Evolutionary conservation across 2,113 vertebrate species (phyloP).

Genomic region (Pseudopipra pipra): DNA sequence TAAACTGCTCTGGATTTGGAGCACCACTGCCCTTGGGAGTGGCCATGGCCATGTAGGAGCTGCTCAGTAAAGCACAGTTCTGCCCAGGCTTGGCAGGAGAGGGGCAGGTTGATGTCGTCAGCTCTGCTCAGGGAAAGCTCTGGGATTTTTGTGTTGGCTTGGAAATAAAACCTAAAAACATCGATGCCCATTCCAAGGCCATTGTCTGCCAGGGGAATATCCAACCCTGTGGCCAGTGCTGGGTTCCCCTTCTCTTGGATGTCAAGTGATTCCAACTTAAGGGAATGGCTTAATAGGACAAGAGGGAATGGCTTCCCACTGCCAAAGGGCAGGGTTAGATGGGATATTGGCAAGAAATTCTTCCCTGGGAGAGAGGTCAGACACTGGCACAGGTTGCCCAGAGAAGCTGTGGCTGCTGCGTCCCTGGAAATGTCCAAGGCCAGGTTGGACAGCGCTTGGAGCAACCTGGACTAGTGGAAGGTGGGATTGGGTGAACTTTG

Average conservation of each 20-base stretch:
- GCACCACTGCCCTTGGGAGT: not conserved
- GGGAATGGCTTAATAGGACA: not conserved
- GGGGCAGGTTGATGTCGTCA: not conserved
- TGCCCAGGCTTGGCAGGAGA: not conserved
- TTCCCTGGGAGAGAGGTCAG: fast-evolving
- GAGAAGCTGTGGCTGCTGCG: not conserved
- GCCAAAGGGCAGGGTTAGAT: not conserved
- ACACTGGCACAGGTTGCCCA: not conserved
- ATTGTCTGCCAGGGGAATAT: fast-evolving
- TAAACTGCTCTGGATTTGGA: not conserved
- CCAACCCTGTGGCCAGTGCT: not conserved
- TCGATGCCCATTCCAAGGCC: not conserved
- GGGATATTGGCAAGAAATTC: not conserved
- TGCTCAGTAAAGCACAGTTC: not conserved
- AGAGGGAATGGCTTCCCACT: not conserved
- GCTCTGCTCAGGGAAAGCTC: not conserved
- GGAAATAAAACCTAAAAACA: not conserved
- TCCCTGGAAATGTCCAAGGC: not conserved
- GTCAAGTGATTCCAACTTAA: not conserved
- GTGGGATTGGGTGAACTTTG: fast-evolving
- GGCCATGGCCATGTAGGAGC: fast-evolving
- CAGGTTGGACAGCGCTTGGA: fast-evolving
- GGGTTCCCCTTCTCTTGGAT: not conserved
- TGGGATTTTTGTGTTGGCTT: not conserved
- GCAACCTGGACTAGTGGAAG: fast-evolving